phyloP scores from a whole-genome alignment of 2,888 invertebrate genomes.

The Melieria picta region DNA sequence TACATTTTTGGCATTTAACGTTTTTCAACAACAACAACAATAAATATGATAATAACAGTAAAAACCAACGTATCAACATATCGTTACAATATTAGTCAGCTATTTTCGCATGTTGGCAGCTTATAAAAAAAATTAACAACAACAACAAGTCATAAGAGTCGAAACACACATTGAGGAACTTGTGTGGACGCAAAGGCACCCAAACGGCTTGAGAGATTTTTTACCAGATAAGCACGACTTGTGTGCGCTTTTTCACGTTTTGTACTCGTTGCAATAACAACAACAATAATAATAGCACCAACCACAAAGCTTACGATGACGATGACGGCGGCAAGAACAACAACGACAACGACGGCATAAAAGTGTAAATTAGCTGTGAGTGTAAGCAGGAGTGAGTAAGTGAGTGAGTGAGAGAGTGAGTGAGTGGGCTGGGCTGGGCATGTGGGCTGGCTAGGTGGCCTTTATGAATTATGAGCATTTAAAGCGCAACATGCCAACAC shows the following conservation, averaged over 20 bases:
- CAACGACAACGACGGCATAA: no score
- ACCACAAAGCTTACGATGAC: slow-evolving; percentile 15
- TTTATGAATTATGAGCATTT: slow-evolving; percentile 29
- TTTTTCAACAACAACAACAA: no score
- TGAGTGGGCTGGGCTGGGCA: slow-evolving; percentile 1
- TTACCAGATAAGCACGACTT: slow-evolving; percentile 19
- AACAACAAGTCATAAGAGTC: slow-evolving; percentile 21
- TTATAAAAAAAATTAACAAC: slow-evolving; percentile 52
- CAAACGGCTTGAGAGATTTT: slow-evolving; percentile 16
- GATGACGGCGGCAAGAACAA: no score
- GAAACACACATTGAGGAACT: background rate
- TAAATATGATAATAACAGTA: no score
- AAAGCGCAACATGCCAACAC: slow-evolving; percentile 47
- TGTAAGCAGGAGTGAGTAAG: background rate
- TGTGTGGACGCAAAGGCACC: background rate
- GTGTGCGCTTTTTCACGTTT: background rate
- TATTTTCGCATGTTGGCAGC: slow-evolving; percentile 63
- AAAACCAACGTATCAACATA: no score
- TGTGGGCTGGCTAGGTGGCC: slow-evolving; percentile 27
- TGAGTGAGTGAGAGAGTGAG: slow-evolving; percentile 28
- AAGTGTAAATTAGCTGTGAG: no score
- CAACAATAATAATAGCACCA: slow-evolving; percentile 5
- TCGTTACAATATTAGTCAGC: slow-evolving; percentile 22
- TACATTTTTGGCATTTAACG: no score
- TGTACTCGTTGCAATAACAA: slow-evolving; percentile 12